Base-by-base conservation (phyloP, 2,888 invertebrate genomes). In the Apamea epomidion region DNA sequence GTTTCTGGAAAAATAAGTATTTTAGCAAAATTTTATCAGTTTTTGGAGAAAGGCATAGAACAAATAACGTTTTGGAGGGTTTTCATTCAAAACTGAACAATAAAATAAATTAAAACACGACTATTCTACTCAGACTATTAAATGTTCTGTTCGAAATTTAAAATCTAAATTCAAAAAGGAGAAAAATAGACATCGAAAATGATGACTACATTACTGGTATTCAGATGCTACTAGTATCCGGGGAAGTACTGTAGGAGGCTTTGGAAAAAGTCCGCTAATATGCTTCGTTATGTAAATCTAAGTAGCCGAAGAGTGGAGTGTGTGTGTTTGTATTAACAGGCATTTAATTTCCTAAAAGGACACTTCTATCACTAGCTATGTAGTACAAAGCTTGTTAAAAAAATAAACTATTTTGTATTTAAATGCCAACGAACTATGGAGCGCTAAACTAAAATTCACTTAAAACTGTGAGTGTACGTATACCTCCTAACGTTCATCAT, bases 11-110 rank as follows among this genome's bases (percentile, higher is more conserved):
- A n/a, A n/a, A 60, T 14, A 25, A n/a, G 12, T 60, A n/a, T 12
- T n/a, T 60, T n/a, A 60, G 60, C 60, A 60, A 60, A n/a, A 60
- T 60, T 60, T 60, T n/a, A 14, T 60, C 60, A 60, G 58, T n/a
- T 60, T 60, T 60, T 60, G n/a, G n/a, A 5, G 60, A 60, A 60
- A 60, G 48, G 48, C 48, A 48, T 45, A 45, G 45, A 45, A 45
- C 45, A 45, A 45, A 45, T 45, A 45, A 45, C 14, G 45, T 10
- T 1, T 58, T 60, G 4, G n/a, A 60, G 60, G 60, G 60, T n/a
- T 60, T 60, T 25, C 60, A n/a, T 60, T n/a, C n/a, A 4, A 25
- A 60, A 60, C 14, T 60, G 12, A 60, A n/a, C 5, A 60, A 60
- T n/a, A n/a, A 60, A n/a, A 12, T 60, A 18, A 60, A 60, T 60